Base-by-base conservation (phyloP, 2,888 invertebrate genomes). In the Watsonalla cultraria region DNA sequence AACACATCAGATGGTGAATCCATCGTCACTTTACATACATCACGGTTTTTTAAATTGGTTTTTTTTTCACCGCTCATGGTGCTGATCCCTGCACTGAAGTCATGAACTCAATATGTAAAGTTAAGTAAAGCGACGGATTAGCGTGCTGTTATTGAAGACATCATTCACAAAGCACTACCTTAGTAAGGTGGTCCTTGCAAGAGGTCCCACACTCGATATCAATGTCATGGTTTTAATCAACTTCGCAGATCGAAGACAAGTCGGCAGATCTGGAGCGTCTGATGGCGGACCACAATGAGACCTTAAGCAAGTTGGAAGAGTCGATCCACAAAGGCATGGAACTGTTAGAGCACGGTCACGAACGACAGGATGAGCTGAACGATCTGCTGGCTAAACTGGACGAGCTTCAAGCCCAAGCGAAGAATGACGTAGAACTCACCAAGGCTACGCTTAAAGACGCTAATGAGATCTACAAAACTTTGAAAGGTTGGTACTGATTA, bases 341-440 rank as follows among this genome's bases (percentile, higher is more conserved):
- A 34, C 87, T 98, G 13, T 82, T 96, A n/a, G 90, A 92, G 5
- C 91, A 92, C 51, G 92, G 92, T 0, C 86, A 83, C 46, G 82
- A 86, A 15, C 66, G 87, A 65, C 97, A 98, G 76, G 93, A 95
- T 70, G 93, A 94, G 54, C 93, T 97, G 2, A 95, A 96, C 67
- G 95, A 95, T 60, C 91, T 98, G 8, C 80, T 98, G 54, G 94
- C 95, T 0, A 95, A 96, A 58, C 94, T 97, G 7, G 95, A 96
- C 71, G 93, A 93, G 24, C 93, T 95, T 0, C 93, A 94, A 52
- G 94, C 92, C 5, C 94, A 93, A 70, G 98, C 98, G 0, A 93
- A 93, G 55, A 94, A 95, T 52, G 98, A 98, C 2, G 96, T 98
- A 0, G 92, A 94, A 54, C 92, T 95, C 52, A 98, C 98, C 4